Evolutionary conservation across 2,888 invertebrate genomes (phyloP).

Genomic region (Bellardia bayeri): DNA sequence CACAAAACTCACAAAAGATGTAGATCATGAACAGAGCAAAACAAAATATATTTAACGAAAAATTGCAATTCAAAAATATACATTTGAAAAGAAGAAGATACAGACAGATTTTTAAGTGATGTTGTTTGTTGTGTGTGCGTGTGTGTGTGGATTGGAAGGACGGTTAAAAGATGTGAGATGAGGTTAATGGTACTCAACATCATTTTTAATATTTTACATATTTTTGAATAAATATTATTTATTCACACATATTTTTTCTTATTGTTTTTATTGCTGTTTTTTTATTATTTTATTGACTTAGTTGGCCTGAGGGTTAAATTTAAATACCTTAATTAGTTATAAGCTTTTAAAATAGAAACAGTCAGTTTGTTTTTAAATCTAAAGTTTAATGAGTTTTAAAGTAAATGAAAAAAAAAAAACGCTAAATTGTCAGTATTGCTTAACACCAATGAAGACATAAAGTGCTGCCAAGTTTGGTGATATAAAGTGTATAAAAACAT

Average conservation of each 20-base stretch:
- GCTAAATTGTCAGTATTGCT: too few species aligned
- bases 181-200: neutral
- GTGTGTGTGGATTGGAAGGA: neutral
- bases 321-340: neutral
- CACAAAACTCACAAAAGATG: constrained; percentile 8
- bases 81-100: neutral
- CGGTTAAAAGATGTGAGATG: neutral
- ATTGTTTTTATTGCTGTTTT: too few species aligned
- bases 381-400: too few species aligned
- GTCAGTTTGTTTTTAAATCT: too few species aligned
- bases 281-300: too few species aligned
- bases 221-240: too few species aligned
- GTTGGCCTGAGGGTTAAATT: neutral
- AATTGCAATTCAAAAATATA: neutral
- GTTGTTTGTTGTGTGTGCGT: neutral
- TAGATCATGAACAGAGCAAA: constrained; percentile 25
- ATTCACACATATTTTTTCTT: too few species aligned
- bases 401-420: too few species aligned
- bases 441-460: too few species aligned
- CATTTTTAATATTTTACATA: too few species aligned
- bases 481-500: too few species aligned
- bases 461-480: too few species aligned
- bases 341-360: neutral
- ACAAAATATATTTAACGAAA: constrained; percentile 25
- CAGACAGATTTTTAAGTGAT: neutral